These are phyloP conservation scores for Dryadula phaetusa DNA, from an alignment of 2,888 invertebrate genomes.

Conservation along the genomic window DNA sequence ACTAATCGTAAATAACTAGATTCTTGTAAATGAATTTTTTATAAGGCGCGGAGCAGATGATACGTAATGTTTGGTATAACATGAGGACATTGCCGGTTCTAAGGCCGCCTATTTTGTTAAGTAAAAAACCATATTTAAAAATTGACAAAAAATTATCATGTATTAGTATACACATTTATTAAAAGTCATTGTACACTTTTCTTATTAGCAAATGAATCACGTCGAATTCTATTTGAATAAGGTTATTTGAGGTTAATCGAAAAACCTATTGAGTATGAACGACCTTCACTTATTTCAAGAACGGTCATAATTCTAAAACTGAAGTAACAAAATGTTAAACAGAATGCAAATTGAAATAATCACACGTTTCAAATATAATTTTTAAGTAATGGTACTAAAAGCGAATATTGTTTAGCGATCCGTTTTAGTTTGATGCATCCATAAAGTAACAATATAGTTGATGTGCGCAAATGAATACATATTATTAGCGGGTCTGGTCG, in stretches of 20 bases:
- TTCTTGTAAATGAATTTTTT: no score
- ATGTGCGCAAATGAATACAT: slow-evolving; percentile 42
- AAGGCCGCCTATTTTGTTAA: not conserved
- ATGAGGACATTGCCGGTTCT: not conserved
- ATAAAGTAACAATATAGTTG: slow-evolving; percentile 39
- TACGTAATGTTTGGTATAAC: no score
- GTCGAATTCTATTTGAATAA: slow-evolving; percentile 39
- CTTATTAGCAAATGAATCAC: slow-evolving; percentile 36
- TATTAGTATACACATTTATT: not conserved
- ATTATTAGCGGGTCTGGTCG: slow-evolving; percentile 47
- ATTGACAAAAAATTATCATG: not conserved
- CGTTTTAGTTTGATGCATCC: slow-evolving; percentile 12
- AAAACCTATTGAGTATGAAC: slow-evolving; percentile 37
- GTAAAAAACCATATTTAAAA: not conserved
- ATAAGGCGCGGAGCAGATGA: no score
- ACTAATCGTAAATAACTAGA: no score
- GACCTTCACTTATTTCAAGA: slow-evolving; percentile 45
- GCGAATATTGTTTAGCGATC: slow-evolving; percentile 18
- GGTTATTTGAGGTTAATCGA: slow-evolving; percentile 42
- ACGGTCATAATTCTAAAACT: slow-evolving; percentile 42
- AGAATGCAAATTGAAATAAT: slow-evolving; percentile 28
- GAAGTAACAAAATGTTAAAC: slow-evolving; percentile 33
- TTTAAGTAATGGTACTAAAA: slow-evolving; percentile 11
- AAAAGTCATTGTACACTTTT: slow-evolving; percentile 24
- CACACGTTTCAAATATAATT: slow-evolving; percentile 18